Base-by-base conservation (phyloP, 2,888 invertebrate species). In the Crocallis elinguaria region DNA sequence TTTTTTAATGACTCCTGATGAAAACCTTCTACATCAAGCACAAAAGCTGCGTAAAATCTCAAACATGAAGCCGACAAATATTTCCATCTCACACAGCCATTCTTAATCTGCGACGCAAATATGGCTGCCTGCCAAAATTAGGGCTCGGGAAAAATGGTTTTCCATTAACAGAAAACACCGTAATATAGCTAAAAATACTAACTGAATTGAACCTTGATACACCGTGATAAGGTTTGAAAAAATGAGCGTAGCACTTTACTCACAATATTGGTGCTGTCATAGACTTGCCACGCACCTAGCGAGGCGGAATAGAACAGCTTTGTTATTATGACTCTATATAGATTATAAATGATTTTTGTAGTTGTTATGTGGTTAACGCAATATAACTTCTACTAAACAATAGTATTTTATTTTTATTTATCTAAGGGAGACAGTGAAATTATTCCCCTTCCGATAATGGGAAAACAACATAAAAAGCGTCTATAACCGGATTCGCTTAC, bases 81-180 rank as follows among this genome's bases (percentile, higher is more conserved):
- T 46, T 53, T 48, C 42, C 48, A 53, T 48, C 46, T 46, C 35
- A 36, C 39, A 46, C 23, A 36, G 36, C 52, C 41, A 44, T 46
- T 53, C 55, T 56, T 56, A 58, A 63, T 60, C 60, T 53, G 46
- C 49, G 61, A 51, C 55, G 51, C 50, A 52, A 60, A 59, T 55
- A 61, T 64, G 64, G 64, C 57, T 38, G 49, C 43, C 32, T 44
- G 64, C 64, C 64, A 64, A 61, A 64, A 61, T 64, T 61, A 61
- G 55, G 51, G 36, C 57, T 45, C 50, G 48, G 56, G 57, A 64
- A 60, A 59, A 64, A 64, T 61, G 64, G 57, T 55, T 57, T 64
- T 59, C 59, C 64, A 64, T 61, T 61, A 64, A 64, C 59, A 55
- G 51, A 25, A 46, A 32, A 42, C 14, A 53, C 48, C 46, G 48